These are phyloP conservation scores for Fulmarus glacialis DNA, from an alignment of 2,113 vertebrate species.

Conservation along the genomic window DNA sequence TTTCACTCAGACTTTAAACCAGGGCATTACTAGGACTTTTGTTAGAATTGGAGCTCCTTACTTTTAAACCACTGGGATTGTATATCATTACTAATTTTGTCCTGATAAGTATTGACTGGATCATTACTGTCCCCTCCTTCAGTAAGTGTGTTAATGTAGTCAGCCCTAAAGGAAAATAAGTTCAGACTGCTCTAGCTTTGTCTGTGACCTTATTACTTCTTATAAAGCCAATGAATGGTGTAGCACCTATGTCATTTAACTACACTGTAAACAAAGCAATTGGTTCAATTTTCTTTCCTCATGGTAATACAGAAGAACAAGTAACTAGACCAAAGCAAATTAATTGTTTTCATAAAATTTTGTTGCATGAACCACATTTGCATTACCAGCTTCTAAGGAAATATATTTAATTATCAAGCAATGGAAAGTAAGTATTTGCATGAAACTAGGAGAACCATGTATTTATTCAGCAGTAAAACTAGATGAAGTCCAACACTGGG, in stretches of 20 bases:
- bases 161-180: neutral
- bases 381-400: neutral
- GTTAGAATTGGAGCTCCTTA: conserved; percentile 4
- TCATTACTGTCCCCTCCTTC: neutral
- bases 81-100: conserved; percentile 26
- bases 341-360: neutral
- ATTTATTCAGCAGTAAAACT: neutral
- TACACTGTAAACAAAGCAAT: neutral
- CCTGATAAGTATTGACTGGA: neutral
- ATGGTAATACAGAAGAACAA: neutral
- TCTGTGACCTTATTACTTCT: neutral
- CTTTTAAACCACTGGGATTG: conserved; percentile 18
- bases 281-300: neutral
- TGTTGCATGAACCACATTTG: neutral
- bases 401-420: neutral
- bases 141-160: neutral
- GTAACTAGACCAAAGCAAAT: neutral
- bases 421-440: neutral
- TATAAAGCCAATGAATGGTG: neutral
- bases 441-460: neutral
- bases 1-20: conserved; percentile 12
- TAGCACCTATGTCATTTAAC: neutral
- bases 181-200: neutral
- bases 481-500: neutral
- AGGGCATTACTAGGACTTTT: conserved; percentile 29